phyloP scores from a whole-genome alignment of 2,113 vertebrate species.

The Glaucidium brasilianum region DNA sequence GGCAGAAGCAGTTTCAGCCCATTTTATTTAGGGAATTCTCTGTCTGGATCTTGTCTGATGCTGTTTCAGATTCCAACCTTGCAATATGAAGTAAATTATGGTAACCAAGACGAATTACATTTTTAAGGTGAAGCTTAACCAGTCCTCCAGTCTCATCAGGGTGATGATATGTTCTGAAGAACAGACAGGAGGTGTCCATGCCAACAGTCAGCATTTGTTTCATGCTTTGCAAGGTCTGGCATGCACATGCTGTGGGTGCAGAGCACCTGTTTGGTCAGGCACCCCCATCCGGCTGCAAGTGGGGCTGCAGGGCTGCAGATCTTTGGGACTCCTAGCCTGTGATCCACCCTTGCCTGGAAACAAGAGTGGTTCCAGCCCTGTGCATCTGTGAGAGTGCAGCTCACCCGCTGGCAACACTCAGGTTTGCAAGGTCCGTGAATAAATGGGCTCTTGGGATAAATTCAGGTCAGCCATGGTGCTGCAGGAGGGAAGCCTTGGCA shows the following conservation, averaged over 20 bases:
- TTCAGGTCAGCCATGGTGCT: neutral
- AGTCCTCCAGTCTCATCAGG: neutral
- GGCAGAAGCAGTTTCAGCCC: neutral
- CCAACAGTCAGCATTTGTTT: neutral
- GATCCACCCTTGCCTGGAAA: neutral
- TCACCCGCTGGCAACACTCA: neutral
- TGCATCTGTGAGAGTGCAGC: neutral
- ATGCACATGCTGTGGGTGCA: neutral
- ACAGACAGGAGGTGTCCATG: neutral
- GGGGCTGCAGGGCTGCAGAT: neutral
- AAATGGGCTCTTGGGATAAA: neutral
- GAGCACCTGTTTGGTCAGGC: rapidly evolving
- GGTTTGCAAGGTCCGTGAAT: neutral
- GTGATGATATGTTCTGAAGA: neutral
- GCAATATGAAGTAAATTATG: neutral
- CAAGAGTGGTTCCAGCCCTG: neutral
- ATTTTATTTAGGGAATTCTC: neutral
- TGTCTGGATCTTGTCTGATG: neutral
- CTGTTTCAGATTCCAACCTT: neutral
- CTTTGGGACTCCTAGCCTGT: neutral
- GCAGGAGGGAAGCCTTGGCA: neutral
- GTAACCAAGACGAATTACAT: neutral
- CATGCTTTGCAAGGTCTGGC: neutral
- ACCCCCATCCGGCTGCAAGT: neutral
- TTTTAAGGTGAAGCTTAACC: neutral